Percentiles rank a stretch among this genome's conserved stretches.
Conservation (phyloP, 2,797 vertebrate species). For the Phylloscopus collybita region DNA sequence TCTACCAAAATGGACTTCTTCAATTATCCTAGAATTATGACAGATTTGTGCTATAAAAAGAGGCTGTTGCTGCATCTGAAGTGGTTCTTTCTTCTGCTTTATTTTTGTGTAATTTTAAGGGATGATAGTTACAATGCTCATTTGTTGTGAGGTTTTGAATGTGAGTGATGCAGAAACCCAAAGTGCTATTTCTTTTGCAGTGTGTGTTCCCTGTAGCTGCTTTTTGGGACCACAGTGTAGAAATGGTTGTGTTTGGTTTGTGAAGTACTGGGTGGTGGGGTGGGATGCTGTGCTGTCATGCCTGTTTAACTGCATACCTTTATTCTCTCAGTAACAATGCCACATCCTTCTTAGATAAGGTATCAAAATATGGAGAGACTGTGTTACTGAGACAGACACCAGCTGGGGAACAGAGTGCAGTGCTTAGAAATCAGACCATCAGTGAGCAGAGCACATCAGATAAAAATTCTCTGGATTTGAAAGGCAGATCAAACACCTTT, state of each 20-base stretch:
- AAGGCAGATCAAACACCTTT: slow-evolving; percentile 23
- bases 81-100: background rate
- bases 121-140: fast-evolving
- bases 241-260: background rate
- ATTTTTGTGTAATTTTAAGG: background rate
- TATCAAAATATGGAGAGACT: slow-evolving; percentile 45
- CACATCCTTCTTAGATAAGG: slow-evolving; percentile 40
- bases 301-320: background rate
- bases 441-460: background rate
- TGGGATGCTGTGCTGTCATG: background rate
- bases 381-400: slow-evolving; percentile 34
- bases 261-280: background rate
- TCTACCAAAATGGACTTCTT: background rate
- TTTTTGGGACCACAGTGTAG: background rate
- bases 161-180: background rate
- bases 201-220: background rate
- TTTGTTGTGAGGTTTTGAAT: background rate
- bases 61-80: background rate
- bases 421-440: slow-evolving; percentile 40
- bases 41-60: background rate
- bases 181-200: background rate
- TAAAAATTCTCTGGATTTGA: slow-evolving; percentile 5
- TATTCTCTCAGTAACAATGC: slow-evolving; percentile 40
- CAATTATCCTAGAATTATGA: background rate
- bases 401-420: slow-evolving; percentile 31